phyloP scores from a whole-genome alignment of 2,113 vertebrate genomes.

The Mohoua ochrocephala region DNA sequence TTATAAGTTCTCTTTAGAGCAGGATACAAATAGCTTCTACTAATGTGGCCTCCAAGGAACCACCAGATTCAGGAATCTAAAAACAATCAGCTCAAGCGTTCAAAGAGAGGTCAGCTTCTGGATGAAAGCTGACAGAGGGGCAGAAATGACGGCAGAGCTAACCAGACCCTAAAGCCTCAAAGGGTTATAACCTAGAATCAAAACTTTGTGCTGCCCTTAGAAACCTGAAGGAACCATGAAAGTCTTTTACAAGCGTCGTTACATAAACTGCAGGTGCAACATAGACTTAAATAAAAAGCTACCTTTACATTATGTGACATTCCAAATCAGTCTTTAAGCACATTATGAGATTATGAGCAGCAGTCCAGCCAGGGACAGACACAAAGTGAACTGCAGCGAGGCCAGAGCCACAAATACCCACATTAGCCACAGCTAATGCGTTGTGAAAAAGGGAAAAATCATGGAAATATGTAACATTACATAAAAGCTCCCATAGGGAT shows the following conservation, averaged over 20 bases:
- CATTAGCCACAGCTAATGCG: background rate
- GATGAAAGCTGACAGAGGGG: background rate
- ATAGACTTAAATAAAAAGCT: background rate
- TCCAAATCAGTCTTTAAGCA: background rate
- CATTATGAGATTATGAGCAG: background rate
- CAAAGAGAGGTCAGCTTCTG: background rate
- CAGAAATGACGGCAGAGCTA: background rate
- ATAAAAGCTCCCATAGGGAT: background rate
- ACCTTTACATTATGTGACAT: background rate
- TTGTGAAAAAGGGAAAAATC: background rate
- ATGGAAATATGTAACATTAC: background rate
- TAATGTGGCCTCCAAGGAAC: background rate
- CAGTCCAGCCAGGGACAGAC: background rate
- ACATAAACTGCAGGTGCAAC: background rate
- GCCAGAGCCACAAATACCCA: background rate
- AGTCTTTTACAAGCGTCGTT: background rate
- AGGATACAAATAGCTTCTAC: background rate
- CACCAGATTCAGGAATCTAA: background rate
- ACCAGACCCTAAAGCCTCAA: background rate
- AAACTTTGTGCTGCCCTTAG: background rate
- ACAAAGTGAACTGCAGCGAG: background rate
- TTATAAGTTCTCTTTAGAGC: background rate
- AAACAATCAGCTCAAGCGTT: background rate
- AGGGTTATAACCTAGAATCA: background rate
- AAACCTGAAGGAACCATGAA: background rate